Percentiles rank a stretch among this genome's conserved stretches.
Evolutionary conservation across 2,888 invertebrate genomes (phyloP).

Genomic region (Meta bourneti): DNA sequence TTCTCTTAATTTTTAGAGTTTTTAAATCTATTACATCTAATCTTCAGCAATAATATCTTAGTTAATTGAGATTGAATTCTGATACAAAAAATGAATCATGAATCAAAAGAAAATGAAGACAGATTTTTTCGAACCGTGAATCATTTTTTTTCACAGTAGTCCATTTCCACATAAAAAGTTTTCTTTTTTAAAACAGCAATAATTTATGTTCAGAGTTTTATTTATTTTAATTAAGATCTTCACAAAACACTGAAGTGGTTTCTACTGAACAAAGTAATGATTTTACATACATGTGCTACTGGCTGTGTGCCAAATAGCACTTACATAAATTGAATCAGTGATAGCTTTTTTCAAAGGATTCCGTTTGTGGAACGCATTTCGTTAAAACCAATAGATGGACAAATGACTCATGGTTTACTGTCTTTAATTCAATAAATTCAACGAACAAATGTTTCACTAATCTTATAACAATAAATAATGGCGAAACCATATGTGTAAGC

Average conservation of each 20-base stretch:
- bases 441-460: not conserved
- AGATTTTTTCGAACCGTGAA: no score
- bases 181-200: no score
- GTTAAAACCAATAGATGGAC: conserved; percentile 1
- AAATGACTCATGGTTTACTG: conserved; percentile 32
- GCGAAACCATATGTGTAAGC: not conserved
- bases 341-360: conserved; percentile 44
- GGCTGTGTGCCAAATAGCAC: conserved; percentile 46
- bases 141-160: no score
- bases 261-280: conserved; percentile 5
- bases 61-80: no score
- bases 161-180: no score
- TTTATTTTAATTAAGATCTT: conserved; percentile 25
- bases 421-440: conserved; percentile 41
- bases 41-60: no score
- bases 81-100: no score
- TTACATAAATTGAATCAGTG: conserved; percentile 63
- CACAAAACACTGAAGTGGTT: conserved; percentile 21
- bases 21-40: no score
- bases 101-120: no score
- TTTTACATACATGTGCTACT: conserved; percentile 32
- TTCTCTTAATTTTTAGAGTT: no score
- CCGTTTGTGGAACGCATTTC: conserved; percentile 38
- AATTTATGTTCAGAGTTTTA: not conserved
- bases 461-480: not conserved